phyloP scores from a whole-genome alignment of 2,113 vertebrate species.

The Misgurnus mizolepis region DNA sequence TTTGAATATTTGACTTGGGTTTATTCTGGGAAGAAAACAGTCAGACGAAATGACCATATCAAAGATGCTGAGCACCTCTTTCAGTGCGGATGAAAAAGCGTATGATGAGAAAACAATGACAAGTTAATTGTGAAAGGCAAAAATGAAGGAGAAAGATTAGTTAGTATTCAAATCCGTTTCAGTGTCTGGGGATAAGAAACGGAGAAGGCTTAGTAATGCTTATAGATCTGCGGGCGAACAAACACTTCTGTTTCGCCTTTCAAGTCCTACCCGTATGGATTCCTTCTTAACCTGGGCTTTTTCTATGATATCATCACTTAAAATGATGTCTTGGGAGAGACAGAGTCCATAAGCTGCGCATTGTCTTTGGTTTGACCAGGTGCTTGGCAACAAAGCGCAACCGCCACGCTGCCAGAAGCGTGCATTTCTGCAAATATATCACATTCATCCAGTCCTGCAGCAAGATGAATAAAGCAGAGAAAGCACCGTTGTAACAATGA shows the following conservation, averaged over 20 bases:
- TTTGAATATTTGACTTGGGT: slow-evolving; percentile 20
- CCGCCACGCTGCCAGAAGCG: slow-evolving; percentile 69
- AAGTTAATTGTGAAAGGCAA: slow-evolving; percentile 56
- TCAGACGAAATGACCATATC: slow-evolving; percentile 34
- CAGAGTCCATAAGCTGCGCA: slow-evolving; percentile 74
- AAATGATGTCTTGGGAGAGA: slow-evolving; percentile 67
- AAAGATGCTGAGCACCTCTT: slow-evolving; percentile 40
- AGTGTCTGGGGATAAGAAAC: slow-evolving; percentile 50
- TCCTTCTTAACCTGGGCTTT: slow-evolving; percentile 64
- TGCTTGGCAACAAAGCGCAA: slow-evolving; percentile 73
- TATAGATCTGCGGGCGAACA: slow-evolving; percentile 42
- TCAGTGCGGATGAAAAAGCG: slow-evolving; percentile 33
- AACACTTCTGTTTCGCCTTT: slow-evolving; percentile 64
- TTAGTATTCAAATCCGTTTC: slow-evolving; percentile 56
- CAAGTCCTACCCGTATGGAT: slow-evolving; percentile 63
- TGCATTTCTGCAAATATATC: slow-evolving; percentile 70
- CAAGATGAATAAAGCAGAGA: slow-evolving; percentile 47
- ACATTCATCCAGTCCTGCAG: slow-evolving; percentile 57
- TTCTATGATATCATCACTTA: slow-evolving; percentile 65
- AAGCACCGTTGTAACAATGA: slow-evolving; percentile 30
- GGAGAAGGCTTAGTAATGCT: slow-evolving; percentile 43
- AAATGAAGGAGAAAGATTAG: slow-evolving; percentile 47
- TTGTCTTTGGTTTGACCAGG: slow-evolving; percentile 80
- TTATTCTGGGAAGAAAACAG: slow-evolving; percentile 6
- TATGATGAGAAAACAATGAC: slow-evolving; percentile 50